Conservation (phyloP, 2,113 vertebrate species). For the Vidua chalybeata region DNA sequence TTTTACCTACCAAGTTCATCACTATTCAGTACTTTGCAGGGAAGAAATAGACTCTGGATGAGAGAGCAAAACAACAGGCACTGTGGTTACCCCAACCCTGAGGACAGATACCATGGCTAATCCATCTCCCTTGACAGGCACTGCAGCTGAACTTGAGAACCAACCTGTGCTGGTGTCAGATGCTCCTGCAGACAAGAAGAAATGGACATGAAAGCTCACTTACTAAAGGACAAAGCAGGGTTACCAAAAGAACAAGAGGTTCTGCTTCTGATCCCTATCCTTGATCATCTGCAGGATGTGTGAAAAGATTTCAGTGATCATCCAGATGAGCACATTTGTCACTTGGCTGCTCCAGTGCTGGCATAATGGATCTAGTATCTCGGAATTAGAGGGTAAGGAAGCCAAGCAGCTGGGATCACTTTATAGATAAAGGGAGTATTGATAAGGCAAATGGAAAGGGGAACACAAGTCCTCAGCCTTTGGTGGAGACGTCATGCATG, state of each 20-base stretch:
- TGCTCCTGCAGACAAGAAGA: background rate
- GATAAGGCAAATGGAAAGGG: background rate
- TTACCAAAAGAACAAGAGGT: background rate
- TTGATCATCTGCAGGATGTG: background rate
- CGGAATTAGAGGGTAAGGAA: background rate
- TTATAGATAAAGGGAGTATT: background rate
- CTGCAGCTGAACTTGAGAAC: background rate
- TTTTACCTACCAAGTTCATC: background rate
- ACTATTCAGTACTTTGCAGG: background rate
- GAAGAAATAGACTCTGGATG: background rate
- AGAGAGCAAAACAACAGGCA: background rate
- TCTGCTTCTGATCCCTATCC: background rate
- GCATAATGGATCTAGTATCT: background rate
- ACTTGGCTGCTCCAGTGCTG: background rate
- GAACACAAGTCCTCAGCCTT: background rate
- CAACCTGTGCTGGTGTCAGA: background rate
- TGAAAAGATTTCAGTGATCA: background rate
- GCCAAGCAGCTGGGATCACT: background rate
- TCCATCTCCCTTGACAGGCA: background rate
- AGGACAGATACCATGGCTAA: rapidly evolving
- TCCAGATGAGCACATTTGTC: background rate
- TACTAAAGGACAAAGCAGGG: background rate
- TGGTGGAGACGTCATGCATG: background rate
- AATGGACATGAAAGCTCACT: background rate
- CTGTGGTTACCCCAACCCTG: background rate